A percentile compares a stretch with the other conserved stretches of the same genome.
Conservation (phyloP, 2,113 vertebrate species). For the Asarcornis scutulata region DNA sequence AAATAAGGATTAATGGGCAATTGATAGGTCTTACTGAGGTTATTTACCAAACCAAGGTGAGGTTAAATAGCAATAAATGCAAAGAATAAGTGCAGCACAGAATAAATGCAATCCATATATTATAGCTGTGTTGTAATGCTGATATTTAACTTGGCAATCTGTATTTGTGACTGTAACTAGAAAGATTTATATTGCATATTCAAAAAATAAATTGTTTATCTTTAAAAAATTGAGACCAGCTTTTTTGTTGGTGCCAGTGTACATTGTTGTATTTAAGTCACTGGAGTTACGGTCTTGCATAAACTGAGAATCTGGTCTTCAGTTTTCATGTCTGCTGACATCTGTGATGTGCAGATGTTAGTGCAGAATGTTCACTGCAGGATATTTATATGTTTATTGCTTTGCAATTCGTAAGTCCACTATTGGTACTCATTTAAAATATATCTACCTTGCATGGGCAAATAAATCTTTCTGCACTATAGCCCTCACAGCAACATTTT, state of each 20-base stretch:
- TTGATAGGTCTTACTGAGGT: background rate
- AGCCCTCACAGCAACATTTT: background rate
- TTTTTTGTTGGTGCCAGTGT: background rate
- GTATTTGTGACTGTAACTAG: background rate
- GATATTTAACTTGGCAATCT: background rate
- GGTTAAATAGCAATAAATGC: background rate
- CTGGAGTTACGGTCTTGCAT: background rate
- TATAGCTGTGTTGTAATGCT: background rate
- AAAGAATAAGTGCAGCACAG: background rate
- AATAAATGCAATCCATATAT: background rate
- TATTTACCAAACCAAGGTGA: background rate
- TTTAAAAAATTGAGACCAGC: background rate
- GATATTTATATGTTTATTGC: background rate
- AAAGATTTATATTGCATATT: conserved; percentile 21
- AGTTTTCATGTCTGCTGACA: background rate
- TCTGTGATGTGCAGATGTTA: background rate
- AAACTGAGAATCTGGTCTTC: background rate
- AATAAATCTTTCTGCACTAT: background rate
- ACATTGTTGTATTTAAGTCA: background rate
- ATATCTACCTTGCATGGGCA: background rate
- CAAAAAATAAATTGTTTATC: background rate
- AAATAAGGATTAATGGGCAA: conserved; percentile 11
- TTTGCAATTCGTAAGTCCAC: background rate
- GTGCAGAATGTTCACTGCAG: background rate
- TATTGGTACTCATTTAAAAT: background rate